Evolutionary conservation across 2,797 vertebrate species (phyloP).

Genomic region (Acanthiza pusilla): DNA sequence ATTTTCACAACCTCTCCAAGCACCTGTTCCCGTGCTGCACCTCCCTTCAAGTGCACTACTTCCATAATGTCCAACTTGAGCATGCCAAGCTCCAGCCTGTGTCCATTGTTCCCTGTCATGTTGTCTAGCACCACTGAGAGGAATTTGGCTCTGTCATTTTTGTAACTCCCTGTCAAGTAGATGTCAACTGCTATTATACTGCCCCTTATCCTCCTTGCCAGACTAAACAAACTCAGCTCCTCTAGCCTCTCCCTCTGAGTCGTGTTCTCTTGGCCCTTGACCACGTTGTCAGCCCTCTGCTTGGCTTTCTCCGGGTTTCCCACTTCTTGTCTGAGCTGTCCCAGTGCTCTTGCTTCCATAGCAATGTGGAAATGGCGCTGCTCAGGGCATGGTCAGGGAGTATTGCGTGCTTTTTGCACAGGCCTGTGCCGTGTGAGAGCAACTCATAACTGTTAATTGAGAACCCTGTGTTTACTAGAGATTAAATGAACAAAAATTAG

Average conservation of each 20-base stretch:
- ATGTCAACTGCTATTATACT: neutral
- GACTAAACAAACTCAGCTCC: conserved; percentile 17
- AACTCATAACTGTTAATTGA: neutral
- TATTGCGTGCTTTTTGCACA: neutral
- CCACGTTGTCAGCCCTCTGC: neutral
- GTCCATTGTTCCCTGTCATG: neutral
- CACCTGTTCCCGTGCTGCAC: neutral
- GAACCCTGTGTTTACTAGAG: neutral
- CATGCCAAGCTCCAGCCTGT: neutral
- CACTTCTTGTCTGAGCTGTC: neutral
- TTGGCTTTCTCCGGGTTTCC: neutral
- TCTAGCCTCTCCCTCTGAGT: conserved; percentile 8
- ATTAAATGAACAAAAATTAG: neutral
- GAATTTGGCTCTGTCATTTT: neutral
- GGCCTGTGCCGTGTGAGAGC: neutral
- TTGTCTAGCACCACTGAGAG: neutral
- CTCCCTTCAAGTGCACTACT: neutral
- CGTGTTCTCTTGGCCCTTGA: neutral
- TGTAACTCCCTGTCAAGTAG: conserved; percentile 20
- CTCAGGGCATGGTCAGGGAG: rapidly evolving
- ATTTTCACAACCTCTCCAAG: neutral
- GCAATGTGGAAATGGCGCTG: neutral
- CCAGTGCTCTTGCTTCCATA: neutral
- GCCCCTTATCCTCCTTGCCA: conserved; percentile 25
- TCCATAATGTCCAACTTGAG: neutral